These are phyloP conservation scores for Leptonema lineaticorne DNA, from an alignment of 1,140 invertebrate species.

Conservation along the genomic window DNA sequence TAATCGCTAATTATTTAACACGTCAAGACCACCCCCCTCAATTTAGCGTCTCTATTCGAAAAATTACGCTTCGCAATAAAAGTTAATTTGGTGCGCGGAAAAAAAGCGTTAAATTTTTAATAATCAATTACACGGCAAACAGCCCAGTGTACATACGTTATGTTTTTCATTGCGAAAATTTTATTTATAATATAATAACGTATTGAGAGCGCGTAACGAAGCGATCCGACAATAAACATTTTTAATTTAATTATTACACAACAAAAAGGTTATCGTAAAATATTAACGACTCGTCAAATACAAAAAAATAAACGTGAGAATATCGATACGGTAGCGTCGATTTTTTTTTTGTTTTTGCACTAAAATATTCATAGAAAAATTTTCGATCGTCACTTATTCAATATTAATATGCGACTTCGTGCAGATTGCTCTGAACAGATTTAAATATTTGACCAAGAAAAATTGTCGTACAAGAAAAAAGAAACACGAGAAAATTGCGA, in stretches of 20 bases:
- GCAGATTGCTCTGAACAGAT: neutral
- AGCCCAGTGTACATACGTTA: too few relatives aligned
- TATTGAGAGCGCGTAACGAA: neutral
- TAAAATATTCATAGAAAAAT: neutral
- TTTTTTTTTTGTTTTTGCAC: too few relatives aligned
- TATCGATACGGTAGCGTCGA: neutral
- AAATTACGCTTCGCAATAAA: neutral
- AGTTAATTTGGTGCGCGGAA: neutral
- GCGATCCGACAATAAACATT: neutral
- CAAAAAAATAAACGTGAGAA: neutral
- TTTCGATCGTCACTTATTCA: too few relatives aligned
- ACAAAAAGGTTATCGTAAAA: neutral
- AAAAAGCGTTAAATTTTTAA: neutral
- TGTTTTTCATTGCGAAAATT: too few relatives aligned
- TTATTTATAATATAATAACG: too few relatives aligned
- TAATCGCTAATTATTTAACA: too few relatives aligned
- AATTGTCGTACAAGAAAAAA: neutral
- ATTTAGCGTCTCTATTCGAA: too few relatives aligned
- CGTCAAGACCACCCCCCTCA: too few relatives aligned
- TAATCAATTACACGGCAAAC: constrained; percentile 2
- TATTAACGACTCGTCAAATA: neutral
- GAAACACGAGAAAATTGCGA: neutral
- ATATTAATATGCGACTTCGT: neutral
- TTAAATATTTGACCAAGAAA: neutral
- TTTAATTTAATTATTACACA: constrained; percentile 1